Evolutionary conservation across 2,888 invertebrate genomes (phyloP).

Genomic region (Cosmia trapezina): DNA sequence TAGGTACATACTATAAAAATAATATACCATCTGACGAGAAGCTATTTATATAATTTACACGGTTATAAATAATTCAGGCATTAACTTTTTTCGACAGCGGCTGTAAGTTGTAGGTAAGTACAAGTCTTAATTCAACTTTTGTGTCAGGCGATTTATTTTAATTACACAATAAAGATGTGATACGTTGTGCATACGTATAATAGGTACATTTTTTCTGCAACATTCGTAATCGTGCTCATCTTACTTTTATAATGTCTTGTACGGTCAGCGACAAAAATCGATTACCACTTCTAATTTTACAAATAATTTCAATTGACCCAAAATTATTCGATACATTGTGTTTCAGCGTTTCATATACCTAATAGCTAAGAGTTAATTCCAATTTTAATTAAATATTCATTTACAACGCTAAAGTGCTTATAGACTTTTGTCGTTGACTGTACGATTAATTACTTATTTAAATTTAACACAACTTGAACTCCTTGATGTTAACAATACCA

Average conservation of each 20-base stretch:
- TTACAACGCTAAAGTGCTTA: no score
- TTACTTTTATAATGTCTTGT: not conserved
- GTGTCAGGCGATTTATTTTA: constrained; percentile 10
- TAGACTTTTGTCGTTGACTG: no score
- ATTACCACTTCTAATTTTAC: not conserved
- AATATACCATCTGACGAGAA: not conserved
- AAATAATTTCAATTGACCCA: not conserved
- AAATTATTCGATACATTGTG: not conserved
- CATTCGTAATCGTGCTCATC: not conserved
- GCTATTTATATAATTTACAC: not conserved
- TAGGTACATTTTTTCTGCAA: not conserved
- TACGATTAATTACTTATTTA: not conserved
- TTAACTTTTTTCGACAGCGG: not conserved
- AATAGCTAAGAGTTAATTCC: no score
- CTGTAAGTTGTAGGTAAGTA: not conserved
- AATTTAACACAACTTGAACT: constrained; percentile 1
- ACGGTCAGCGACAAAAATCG: not conserved
- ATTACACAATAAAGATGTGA: constrained; percentile 29
- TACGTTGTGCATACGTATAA: not conserved
- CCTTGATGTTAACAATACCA: not conserved
- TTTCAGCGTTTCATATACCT: not conserved
- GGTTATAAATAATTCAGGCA: constrained; percentile 14
- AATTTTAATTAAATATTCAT: not conserved
- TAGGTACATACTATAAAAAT: constrained; percentile 11
- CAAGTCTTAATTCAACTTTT: constrained; percentile 8